Base-by-base conservation (phyloP, 2,888 invertebrate genomes). In the Campoplex nolae region DNA sequence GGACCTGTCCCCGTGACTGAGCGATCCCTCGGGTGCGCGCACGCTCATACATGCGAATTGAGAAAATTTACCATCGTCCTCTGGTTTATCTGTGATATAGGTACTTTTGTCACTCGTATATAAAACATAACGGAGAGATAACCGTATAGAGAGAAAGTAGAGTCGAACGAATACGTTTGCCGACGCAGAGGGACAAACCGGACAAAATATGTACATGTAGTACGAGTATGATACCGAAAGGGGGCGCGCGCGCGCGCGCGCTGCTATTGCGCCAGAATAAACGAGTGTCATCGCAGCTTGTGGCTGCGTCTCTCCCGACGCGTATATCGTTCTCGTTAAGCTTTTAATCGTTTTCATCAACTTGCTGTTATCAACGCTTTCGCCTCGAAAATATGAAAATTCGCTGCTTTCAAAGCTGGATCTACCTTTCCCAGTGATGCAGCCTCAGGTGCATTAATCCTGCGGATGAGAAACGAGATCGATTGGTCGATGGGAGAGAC, bases 291-390 rank as follows among this genome's bases (percentile, higher is more conserved):
- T 87, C 81, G 75, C 83, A 42, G 81, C 42, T 68, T 35, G 23
- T 58, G 74, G 23, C 23, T 18, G 62, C 56, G 11, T 11, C 11
- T 62, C 86, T 84, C 86, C 85, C 84, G 90, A 87, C 87, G 77
- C 85, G 88, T 87, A 86, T 70, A 83, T 71, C 58, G 84, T 88
- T 90, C 93, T 93, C 93, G 93, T 93, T 93, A 93, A 87, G 92
- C 89, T 93, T 93, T 93, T 92, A 93, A 93, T 93, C 91, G 93
- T 92, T 93, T 87, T 92, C 93, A 93, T 93, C 93, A 93, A 93
- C 91, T 93, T 92, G 93, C 93, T 93, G 93, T 93, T 92, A 92
- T 88, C 89, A 88, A 65, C 58, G 48, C 62, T 65, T 32, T 65
- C 9, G 45, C 13, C 9, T 2, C 45, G 11, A 9, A 9, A 7